Evolutionary conservation across 2,113 vertebrate species (phyloP), one percentile per base, ranked within the genome.

Genomic region (Mirounga angustirostris): DNA sequence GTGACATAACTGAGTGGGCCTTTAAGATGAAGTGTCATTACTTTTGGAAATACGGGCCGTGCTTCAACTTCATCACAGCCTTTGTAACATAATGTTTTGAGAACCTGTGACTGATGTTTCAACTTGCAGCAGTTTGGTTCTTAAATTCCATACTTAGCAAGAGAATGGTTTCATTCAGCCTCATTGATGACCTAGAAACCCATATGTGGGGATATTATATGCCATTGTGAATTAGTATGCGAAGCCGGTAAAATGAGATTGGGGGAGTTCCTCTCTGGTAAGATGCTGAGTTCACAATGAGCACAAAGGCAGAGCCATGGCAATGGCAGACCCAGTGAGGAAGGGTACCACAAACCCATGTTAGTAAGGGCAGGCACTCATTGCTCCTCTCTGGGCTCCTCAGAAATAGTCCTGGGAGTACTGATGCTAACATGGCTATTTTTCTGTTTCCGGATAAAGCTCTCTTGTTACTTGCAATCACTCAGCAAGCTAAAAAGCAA

Each of bases 1-100:
- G 98, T 98, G 98, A 98, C 97, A 97, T 98, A 98, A 98, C 95
- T 61, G 97, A 98, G 97, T 97, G 98, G 97, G 98, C 94, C 98
- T 98, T 98, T 98, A 98, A 98, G 98, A 99, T 99, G 98, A 98
- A 99, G 98, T 99, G 97, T 98, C 98, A 98, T 98, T 98, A 69
- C 96, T 98, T 99, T 96, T 92, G 98, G 98, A 99, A 98, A 98
- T 99, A 99, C 98, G 97, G 97, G 98, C 97, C 96, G 97, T 0
- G 5, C 92, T 96, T 97, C 98, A 96, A 91, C 98, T 99, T 98
- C 98, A 98, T 98, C 98, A 99, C 97, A 97, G 98, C 97, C 95
- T 97, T 98, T 90, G 96, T 92, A 98, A 4, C 81, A 96, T 98
- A 99, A 98, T 98, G 98, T 94, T 97, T 96, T 91, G 93, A 97